These are phyloP conservation scores for Sphenodon punctatus DNA, from an alignment of 2,797 vertebrate genomes.

Conservation along the genomic window DNA sequence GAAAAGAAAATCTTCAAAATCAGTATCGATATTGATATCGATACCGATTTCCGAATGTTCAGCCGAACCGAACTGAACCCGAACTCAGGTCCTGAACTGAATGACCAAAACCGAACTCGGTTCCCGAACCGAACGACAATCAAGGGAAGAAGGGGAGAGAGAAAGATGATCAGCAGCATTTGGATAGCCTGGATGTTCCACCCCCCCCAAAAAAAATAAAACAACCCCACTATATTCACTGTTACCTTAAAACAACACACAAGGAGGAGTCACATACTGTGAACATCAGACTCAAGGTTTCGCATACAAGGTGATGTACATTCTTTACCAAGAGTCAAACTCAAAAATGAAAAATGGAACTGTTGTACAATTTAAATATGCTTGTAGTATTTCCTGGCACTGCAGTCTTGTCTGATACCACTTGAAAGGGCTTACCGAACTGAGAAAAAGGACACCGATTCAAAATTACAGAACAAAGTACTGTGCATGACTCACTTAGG, in stretches of 20 bases:
- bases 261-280: neutral
- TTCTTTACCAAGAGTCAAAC: neutral
- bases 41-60: too few relatives aligned
- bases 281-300: neutral
- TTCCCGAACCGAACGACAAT: too few relatives aligned
- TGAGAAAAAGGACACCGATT: neutral
- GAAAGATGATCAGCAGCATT: neutral
- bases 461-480: neutral
- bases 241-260: neutral
- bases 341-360: conserved; percentile 13
- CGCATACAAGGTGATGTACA: neutral
- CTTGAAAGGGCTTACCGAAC: neutral
- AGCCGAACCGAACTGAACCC: too few relatives aligned
- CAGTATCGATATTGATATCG: too few relatives aligned
- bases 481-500: neutral
- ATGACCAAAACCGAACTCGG: too few relatives aligned
- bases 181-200: neutral
- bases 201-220: neutral
- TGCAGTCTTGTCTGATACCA: neutral
- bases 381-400: neutral
- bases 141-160: neutral
- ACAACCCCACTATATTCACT: too few relatives aligned
- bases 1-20: too few relatives aligned
- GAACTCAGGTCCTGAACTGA: too few relatives aligned
- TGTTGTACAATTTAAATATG: neutral